phyloP scores from a whole-genome alignment of 2,797 vertebrate species.

The Poecile montanus region DNA sequence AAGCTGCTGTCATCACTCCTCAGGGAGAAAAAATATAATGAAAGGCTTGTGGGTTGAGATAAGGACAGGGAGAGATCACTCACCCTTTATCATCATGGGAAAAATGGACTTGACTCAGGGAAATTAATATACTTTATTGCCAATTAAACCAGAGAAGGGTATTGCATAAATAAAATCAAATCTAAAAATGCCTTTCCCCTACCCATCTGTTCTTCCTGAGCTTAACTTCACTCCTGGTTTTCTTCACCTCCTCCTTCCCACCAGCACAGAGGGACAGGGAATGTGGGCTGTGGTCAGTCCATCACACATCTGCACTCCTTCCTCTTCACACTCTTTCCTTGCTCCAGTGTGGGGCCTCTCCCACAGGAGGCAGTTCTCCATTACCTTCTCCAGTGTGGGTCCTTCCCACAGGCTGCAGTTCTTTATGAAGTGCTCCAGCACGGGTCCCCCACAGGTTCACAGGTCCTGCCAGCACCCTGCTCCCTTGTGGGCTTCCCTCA shows the following conservation, averaged over 20 bases:
- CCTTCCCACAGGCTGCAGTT: background rate
- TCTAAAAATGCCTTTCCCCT: background rate
- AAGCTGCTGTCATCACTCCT: background rate
- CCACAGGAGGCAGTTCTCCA: background rate
- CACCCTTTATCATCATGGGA: accelerated
- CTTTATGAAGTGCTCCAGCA: background rate
- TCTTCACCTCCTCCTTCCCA: background rate
- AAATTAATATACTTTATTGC: background rate
- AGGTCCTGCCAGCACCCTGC: background rate
- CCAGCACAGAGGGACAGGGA: background rate
- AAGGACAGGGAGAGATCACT: background rate
- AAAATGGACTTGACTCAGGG: background rate
- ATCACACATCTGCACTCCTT: background rate
- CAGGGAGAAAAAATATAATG: background rate
- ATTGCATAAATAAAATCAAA: background rate
- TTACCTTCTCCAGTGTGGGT: background rate
- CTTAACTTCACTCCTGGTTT: background rate
- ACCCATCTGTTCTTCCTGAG: background rate
- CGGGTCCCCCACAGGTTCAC: background rate
- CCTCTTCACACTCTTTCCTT: background rate
- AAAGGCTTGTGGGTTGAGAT: background rate
- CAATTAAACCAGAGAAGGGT: background rate
- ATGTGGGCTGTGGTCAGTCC: background rate
- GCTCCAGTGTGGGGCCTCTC: background rate
- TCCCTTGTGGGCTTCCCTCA: accelerated